Evolutionary conservation across 1,140 invertebrate genomes (phyloP), one percentile per base, ranked within the genome.

Genomic region (Temnothorax curvispinosus): DNA sequence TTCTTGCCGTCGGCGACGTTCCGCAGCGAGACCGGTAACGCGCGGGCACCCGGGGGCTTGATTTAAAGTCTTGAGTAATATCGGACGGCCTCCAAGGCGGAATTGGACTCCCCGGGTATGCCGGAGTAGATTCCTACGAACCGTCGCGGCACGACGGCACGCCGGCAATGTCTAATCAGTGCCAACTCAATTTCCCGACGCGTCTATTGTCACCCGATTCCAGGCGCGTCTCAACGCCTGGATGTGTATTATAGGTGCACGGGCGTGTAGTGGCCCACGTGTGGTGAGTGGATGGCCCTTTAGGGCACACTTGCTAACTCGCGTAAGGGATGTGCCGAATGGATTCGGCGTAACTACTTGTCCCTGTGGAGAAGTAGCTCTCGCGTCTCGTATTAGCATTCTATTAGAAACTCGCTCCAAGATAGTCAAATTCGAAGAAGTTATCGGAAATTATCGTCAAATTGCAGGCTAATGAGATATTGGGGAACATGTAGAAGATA

Each of bases 141-240:
- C 87, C 91, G 90, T 93, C 89, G 85, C 90, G 93, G 92, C 92
- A 93, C 90, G 91, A 92, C 91, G 93, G 93, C 91, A 94, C 88
- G 93, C 92, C 84, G 88, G 93, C 93, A 93, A 94, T 94, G 94
- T 94, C 92, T 94, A 94, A 94, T 94, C 94, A 94, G 93, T 94
- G 94, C 94, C 93, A 93, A 93, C 92, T 94, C 93, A 93, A 94
- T 94, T 94, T 94, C 92, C 86, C 67, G 75, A 69, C 88, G 89
- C 90, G 78, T 91, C 90, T 91, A 94, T 93, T 93, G 92, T 94
- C 92, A 90, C 88, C 85, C 85, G 89, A 92, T 92, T 93, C 89
- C 91, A 89, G 47, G 76, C 88, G 89, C 86, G 90, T 92, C 67
- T 88, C 81, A 58, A 85, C 87, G 54, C 86, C 67, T 64, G 78